Percentiles rank a stretch among this genome's conserved stretches.
phyloP scores from a whole-genome alignment of 2,888 invertebrate species.

The Eulithis testata region DNA sequence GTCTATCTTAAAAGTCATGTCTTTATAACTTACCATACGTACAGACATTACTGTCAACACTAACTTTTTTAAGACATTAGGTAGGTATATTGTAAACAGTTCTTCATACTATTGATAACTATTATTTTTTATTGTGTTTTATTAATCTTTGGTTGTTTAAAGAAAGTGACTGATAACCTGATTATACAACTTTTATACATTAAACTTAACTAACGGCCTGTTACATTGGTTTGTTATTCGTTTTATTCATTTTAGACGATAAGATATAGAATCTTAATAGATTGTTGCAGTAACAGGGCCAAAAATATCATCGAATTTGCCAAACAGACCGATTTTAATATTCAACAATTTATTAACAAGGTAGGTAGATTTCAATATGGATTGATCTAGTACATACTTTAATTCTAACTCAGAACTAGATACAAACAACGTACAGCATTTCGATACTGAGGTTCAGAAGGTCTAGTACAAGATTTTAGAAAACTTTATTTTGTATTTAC shows the following conservation, averaged over 20 bases:
- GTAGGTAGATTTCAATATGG: conserved; percentile 57
- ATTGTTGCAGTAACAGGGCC: conserved; percentile 10
- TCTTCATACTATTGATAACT: conserved; percentile 7
- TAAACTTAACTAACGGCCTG: conserved; percentile 48
- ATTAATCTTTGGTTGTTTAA: conserved; percentile 16
- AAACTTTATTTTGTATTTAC: not conserved
- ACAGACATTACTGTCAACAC: too few species aligned
- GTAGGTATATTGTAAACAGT: not conserved
- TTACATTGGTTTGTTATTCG: not conserved
- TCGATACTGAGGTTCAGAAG: not conserved
- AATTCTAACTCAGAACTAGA: conserved; percentile 20
- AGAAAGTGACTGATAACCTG: conserved; percentile 17
- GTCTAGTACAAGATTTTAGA: too few species aligned
- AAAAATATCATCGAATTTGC: conserved; percentile 37
- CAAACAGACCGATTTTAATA: conserved; percentile 72
- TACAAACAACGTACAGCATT: not conserved
- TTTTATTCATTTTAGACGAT: not conserved
- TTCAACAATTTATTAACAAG: conserved; percentile 76
- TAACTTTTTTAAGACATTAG: too few species aligned
- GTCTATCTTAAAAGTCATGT: too few species aligned
- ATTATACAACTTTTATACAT: conserved; percentile 43
- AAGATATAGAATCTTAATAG: not conserved
- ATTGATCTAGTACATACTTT: conserved; percentile 43
- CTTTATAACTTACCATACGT: too few species aligned
- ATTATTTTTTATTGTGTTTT: too few species aligned